phyloP scores from a whole-genome alignment of 2,888 invertebrate species.

The Neocrepidodera transversa region DNA sequence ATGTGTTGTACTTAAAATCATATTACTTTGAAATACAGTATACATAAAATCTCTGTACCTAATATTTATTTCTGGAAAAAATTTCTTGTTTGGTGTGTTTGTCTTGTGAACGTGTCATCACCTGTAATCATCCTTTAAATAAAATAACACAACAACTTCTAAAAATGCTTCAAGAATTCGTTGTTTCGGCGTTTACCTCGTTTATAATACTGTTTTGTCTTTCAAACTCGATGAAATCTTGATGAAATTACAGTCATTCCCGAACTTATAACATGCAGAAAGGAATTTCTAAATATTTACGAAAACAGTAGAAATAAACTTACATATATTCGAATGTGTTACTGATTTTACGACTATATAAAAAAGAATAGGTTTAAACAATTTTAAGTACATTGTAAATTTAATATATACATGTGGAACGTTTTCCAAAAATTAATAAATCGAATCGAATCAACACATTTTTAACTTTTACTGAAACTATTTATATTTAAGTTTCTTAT shows the following conservation, averaged over 20 bases:
- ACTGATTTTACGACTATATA: constrained; percentile 7
- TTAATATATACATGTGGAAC: neutral
- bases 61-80: no score
- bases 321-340: constrained; percentile 12
- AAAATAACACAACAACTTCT: neutral
- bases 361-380: constrained; percentile 8
- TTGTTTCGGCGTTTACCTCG: constrained; percentile 1
- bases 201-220: constrained; percentile 17
- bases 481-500: no score
- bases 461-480: no score
- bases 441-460: no score
- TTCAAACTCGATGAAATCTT: constrained; percentile 16
- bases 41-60: no score
- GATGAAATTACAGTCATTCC: constrained; percentile 22
- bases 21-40: no score
- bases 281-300: constrained; percentile 27
- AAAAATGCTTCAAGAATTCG: constrained; percentile 13
- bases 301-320: constrained; percentile 18
- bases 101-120: constrained; percentile 3
- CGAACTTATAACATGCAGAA: constrained; percentile 23
- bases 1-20: no score
- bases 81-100: no score
- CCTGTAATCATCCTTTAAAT: neutral
- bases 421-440: no score
- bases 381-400: neutral